Evolutionary conservation across 2,888 invertebrate species (phyloP).

Genomic region (Julus scanicus): DNA sequence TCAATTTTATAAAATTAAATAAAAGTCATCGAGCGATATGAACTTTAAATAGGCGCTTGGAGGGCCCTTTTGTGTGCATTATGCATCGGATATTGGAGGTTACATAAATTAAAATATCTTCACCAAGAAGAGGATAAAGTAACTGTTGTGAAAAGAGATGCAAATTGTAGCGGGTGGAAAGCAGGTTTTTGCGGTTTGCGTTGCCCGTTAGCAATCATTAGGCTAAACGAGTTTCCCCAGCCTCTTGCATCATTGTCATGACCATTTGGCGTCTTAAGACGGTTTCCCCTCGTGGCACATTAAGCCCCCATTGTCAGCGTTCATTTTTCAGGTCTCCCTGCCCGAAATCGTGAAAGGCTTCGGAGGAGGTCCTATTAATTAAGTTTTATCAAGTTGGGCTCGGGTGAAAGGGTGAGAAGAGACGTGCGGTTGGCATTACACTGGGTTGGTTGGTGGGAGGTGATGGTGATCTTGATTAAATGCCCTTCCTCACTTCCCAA

Average conservation of each 20-base stretch:
- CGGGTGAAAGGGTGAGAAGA: constrained; percentile 25
- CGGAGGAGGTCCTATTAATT: constrained; percentile 8
- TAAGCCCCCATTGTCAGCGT: constrained; percentile 13
- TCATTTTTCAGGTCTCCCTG: constrained; percentile 1
- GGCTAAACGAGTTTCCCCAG: background rate
- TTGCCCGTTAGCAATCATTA: constrained; percentile 29
- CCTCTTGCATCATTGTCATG: background rate
- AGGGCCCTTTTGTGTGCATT: background rate
- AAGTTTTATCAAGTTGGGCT: constrained; percentile 26
- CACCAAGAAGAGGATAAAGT: background rate
- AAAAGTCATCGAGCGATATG: background rate
- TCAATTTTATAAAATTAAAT: background rate
- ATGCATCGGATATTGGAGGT: background rate
- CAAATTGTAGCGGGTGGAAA: constrained; percentile 3
- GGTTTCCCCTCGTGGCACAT: constrained; percentile 18
- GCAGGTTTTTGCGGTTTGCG: background rate
- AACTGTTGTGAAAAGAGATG: background rate
- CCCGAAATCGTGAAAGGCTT: background rate
- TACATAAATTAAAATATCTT: background rate
- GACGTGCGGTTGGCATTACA: background rate
- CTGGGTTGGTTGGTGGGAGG: background rate
- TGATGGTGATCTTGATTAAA: background rate
- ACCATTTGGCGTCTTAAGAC: constrained; percentile 18
- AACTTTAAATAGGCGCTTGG: background rate
- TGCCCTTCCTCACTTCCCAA: background rate